phyloP scores from a whole-genome alignment of 2,113 vertebrate genomes.

The Poecilia latipinna region DNA sequence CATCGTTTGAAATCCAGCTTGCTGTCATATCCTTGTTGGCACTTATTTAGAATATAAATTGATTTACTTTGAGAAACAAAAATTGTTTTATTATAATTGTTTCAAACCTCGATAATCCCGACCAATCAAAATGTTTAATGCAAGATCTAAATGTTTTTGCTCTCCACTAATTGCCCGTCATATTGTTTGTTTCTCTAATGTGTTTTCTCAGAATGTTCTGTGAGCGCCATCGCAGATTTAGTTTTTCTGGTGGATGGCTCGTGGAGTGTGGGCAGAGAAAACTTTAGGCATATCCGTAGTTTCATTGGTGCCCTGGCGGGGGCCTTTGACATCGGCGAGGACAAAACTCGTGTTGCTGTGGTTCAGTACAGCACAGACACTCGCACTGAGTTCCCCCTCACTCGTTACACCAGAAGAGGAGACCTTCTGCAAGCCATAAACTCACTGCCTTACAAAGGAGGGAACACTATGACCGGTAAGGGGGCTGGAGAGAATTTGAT shows the following conservation, averaged over 20 bases:
- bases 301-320: conserved; percentile 91
- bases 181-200: conserved; percentile 6
- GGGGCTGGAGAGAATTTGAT: neutral
- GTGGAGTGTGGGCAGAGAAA: conserved; percentile 97
- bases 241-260: conserved; percentile 97
- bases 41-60: conserved; percentile 29
- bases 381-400: conserved; percentile 95
- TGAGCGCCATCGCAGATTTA: conserved; percentile 91
- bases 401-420: conserved; percentile 85
- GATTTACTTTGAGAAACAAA: conserved; percentile 10
- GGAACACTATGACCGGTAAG: conserved; percentile 97
- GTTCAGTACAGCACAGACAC: conserved; percentile 98
- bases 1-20: conserved; percentile 24
- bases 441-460: conserved; percentile 96
- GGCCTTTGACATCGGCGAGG: conserved; percentile 93
- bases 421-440: conserved; percentile 93
- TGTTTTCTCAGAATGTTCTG: conserved; percentile 87
- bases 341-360: conserved; percentile 93
- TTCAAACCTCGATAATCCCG: neutral
- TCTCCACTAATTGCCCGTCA: neutral
- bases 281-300: conserved; percentile 93
- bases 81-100: conserved; percentile 13
- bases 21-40: conserved; percentile 28
- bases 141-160: neutral
- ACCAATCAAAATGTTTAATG: conserved; percentile 8